Base-by-base conservation (phyloP, 2,888 invertebrate genomes). In the Lepidonotus clava region DNA sequence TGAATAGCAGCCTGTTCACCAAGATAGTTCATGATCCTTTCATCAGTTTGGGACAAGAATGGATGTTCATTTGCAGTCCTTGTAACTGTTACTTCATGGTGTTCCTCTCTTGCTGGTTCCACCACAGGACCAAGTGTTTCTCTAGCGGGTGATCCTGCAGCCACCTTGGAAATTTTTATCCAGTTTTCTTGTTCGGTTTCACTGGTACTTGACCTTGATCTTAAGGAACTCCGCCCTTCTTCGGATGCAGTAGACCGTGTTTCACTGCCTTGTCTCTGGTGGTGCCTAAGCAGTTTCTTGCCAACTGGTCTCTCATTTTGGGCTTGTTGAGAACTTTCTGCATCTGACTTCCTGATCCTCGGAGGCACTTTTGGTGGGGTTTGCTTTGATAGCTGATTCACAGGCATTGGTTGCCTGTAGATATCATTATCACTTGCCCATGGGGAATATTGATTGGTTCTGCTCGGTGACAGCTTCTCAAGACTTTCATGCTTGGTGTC, bases 401-500 rank as follows among this genome's bases (percentile, higher is more conserved):
- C 51, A 28, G 80, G 80, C 41, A 80, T 18, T 41, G 80, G 80
- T 18, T 80, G 80, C 46, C 51, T 41, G 80, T 80, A 80, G 14
- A 80, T 80, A 80, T 80, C 80, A 80, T 80, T 80, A 51, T 80
- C 80, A 51, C 80, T 80, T 28, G 80, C 41, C 80, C 80, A 80
- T 46, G 80, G 46, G 4, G 46, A 18, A 46, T 80, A 32, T n/a
- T 80, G 80, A 46, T 21, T 28, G 2, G 41, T 80, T 28, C 51
- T 80, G 2, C 46, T 51, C n/a, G 71, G 71, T 71, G 71, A 34
- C 71, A 80, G 28, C 32, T 80, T 14, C 28, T 80, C 80, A 21
- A 80, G 18, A 28, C 80, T 80, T 32, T 80, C 80, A 80, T 80
- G 80, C 32, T 46, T 80, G 2, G 80, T 76, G 28, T 76, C 76